A percentile compares a stretch with the other conserved stretches of the same genome.
Conservation (phyloP, 2,888 invertebrate species). For the Scrobipalpa atriplicella region DNA sequence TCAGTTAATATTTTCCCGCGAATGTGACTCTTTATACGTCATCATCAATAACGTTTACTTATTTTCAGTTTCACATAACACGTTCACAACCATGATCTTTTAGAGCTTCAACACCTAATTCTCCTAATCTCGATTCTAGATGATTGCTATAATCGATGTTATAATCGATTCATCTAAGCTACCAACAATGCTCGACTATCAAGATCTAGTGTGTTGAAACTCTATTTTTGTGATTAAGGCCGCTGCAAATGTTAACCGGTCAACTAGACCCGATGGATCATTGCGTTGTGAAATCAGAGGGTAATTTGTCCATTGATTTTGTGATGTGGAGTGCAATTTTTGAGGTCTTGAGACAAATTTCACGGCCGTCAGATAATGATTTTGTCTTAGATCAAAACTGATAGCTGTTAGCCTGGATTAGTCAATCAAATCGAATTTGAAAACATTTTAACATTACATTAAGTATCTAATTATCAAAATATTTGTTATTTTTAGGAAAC, state of each 20-base stretch:
- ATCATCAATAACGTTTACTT: too few species aligned
- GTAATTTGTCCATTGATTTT: conserved; percentile 39
- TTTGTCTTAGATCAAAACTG: too few species aligned
- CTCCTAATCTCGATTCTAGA: conserved; percentile 1
- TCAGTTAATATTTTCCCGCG: too few species aligned
- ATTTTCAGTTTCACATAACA: too few species aligned
- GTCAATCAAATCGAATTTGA: too few species aligned
- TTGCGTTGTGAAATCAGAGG: conserved; percentile 54
- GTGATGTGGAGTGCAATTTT: not conserved
- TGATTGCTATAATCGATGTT: conserved; percentile 12
- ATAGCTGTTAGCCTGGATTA: too few species aligned
- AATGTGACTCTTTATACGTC: too few species aligned
- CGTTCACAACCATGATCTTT: too few species aligned
- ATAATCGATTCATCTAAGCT: conserved; percentile 18
- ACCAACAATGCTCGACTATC: conserved; percentile 46
- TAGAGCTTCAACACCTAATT: conserved; percentile 1
- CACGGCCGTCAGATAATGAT: not conserved
- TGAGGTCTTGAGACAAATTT: not conserved
- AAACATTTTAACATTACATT: too few species aligned
- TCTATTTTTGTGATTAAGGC: conserved; percentile 56
- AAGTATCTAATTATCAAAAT: too few species aligned
- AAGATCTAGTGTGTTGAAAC: conserved; percentile 58
- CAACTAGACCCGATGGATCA: conserved; percentile 59
- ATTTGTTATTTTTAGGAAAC: too few species aligned
- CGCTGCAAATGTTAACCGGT: conserved; percentile 75